phyloP scores from a whole-genome alignment of 2,888 invertebrate species.

The Mythimna ferrago region DNA sequence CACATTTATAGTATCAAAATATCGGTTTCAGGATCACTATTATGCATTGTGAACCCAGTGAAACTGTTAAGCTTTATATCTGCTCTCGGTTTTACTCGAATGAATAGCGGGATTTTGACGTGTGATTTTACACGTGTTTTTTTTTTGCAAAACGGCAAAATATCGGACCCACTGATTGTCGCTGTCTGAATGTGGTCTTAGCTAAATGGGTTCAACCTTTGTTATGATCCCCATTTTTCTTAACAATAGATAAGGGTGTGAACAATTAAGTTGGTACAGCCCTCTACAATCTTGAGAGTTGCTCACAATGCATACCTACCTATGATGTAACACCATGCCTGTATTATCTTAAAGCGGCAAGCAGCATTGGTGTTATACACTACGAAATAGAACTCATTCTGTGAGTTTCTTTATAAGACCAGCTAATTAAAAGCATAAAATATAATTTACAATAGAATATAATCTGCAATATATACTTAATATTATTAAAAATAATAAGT shows the following conservation, averaged over 20 bases:
- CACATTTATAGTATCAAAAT: too few relatives aligned
- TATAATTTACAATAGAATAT: too few relatives aligned
- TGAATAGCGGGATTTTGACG: too few relatives aligned
- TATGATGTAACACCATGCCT: background rate
- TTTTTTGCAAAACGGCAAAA: background rate
- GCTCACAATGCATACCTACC: background rate
- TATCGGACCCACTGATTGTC: background rate
- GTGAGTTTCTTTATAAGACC: too few relatives aligned
- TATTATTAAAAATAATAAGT: too few relatives aligned
- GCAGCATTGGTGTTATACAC: too few relatives aligned
- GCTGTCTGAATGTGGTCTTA: background rate
- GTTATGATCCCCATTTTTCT: conserved; percentile 11
- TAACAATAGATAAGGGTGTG: background rate
- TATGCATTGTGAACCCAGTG: background rate
- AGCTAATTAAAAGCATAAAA: too few relatives aligned
- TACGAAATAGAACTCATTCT: too few relatives aligned
- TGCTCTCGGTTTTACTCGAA: background rate
- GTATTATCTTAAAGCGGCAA: background rate
- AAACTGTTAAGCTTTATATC: background rate
- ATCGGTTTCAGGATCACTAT: background rate
- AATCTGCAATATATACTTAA: too few relatives aligned
- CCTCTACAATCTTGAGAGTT: background rate
- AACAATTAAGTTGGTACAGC: conserved; percentile 16
- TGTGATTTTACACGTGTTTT: too few relatives aligned
- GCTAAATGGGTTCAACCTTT: conserved; percentile 1